Base-by-base conservation (phyloP, 2,888 invertebrate genomes). In the Anoplius nigerrimus region DNA sequence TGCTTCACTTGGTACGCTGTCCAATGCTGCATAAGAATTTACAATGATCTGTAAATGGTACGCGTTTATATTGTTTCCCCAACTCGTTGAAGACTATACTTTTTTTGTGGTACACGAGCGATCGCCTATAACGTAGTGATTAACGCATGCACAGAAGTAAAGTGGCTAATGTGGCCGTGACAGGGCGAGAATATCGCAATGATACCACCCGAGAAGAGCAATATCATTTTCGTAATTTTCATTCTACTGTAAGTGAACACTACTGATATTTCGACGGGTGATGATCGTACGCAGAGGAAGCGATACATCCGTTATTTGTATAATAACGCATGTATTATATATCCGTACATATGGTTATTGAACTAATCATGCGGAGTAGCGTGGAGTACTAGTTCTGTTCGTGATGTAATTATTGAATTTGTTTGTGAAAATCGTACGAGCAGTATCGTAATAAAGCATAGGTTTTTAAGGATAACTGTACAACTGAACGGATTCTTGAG, bases 1-100 rank as follows among this genome's bases (percentile, higher is more conserved):
- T 51, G 74, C 72, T 79, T 76, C 75, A 77, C 77, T 79, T 76
- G 69, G 74, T 77, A 67, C 72, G 66, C 56, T 64, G 54, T 34
- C 18, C 15, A 34, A 43, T 34, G 34, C 34, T 11, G 34, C 34
- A 34, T 34, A 13, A 34, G 34, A 34, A 34, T 11, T 34, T 34
- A 6, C 34, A n/a, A 34, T 34, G 34, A 6, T 11, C 34, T 34
- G 34, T 34, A 34, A 34, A 34, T 34, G 34, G 34, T 48, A 16
- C 8, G n/a, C 16, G 48, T 18, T 18, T 48, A 18, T 8, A 16
- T 48, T 16, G 4, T 48, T 48, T 48, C n/a, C 18, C 6, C 48
- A 13, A 48, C 34, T 2, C 1, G 11, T 34, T 34, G 1, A 34
- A 13, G 34, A 34, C 34, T 6, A 34, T 13, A 6, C 34, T 34